Evolutionary conservation across 1,140 invertebrate genomes (phyloP).

Genomic region (Vanessa atalanta): DNA sequence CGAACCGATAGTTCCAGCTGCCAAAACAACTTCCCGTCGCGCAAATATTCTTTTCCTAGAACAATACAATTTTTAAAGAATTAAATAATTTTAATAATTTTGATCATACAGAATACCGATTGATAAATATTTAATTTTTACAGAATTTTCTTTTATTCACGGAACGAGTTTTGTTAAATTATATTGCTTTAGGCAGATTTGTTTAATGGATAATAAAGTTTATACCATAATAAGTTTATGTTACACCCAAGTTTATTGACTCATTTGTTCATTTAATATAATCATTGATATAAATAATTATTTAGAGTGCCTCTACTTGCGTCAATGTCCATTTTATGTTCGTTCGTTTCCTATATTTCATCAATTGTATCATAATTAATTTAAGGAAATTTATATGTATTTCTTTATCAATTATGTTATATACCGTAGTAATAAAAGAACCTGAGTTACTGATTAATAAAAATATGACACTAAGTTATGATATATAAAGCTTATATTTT

Average conservation of each 20-base stretch:
- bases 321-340: background rate
- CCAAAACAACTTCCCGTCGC: constrained; percentile 84
- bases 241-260: background rate
- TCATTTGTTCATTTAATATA: background rate
- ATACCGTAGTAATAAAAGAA: too few species aligned
- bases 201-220: background rate
- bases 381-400: background rate
- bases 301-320: background rate
- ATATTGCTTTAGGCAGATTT: constrained; percentile 3
- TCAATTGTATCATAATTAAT: background rate
- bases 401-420: background rate
- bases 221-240: background rate
- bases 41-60: constrained; percentile 62
- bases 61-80: constrained; percentile 6
- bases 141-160: background rate
- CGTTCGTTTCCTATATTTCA: background rate
- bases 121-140: background rate
- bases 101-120: background rate
- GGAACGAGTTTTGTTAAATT: background rate
- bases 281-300: constrained; percentile 6
- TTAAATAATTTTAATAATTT: background rate
- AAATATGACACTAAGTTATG: too few species aligned
- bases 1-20: constrained; percentile 86
- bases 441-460: too few species aligned
- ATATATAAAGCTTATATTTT: too few species aligned